phyloP scores from a whole-genome alignment of 2,888 invertebrate species.

The Deilephila porcellus region DNA sequence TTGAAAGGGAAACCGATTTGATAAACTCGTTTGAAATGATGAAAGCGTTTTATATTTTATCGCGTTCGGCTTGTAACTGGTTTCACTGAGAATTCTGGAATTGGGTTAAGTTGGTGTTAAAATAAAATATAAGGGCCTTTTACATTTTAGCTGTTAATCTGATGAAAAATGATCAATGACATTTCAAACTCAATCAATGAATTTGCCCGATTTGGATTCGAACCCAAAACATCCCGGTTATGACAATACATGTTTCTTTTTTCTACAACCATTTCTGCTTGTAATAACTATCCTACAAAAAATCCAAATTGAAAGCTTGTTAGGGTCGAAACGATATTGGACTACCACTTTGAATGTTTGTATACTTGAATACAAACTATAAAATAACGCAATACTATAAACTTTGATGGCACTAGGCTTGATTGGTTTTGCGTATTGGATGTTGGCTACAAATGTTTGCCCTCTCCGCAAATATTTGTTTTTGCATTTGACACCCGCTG shows the following conservation, averaged over 20 bases:
- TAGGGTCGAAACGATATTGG: not conserved
- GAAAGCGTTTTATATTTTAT: constrained; percentile 15
- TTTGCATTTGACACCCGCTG: constrained; percentile 13
- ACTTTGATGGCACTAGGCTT: constrained; percentile 1
- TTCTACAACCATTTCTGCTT: not conserved
- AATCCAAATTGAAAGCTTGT: not conserved
- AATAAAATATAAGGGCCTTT: too few species aligned
- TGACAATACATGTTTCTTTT: too few species aligned
- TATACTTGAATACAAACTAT: not conserved
- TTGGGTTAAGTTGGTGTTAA: too few species aligned
- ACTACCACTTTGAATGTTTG: not conserved
- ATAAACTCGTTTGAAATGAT: constrained; percentile 24
- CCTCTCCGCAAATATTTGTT: constrained; percentile 9
- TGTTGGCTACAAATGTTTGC: constrained; percentile 19
- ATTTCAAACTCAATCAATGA: too few species aligned
- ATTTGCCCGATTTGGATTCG: too few species aligned
- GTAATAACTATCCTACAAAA: not conserved
- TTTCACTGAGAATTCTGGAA: not conserved
- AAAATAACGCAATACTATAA: not conserved
- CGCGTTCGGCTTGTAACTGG: not conserved
- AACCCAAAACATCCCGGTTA: too few species aligned
- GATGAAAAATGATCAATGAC: too few species aligned
- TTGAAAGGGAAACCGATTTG: constrained; percentile 28
- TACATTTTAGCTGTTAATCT: too few species aligned
- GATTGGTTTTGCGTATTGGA: constrained; percentile 23